Base-by-base conservation (phyloP, 2,113 vertebrate species). In the Oxygymnocypris stewartii region DNA sequence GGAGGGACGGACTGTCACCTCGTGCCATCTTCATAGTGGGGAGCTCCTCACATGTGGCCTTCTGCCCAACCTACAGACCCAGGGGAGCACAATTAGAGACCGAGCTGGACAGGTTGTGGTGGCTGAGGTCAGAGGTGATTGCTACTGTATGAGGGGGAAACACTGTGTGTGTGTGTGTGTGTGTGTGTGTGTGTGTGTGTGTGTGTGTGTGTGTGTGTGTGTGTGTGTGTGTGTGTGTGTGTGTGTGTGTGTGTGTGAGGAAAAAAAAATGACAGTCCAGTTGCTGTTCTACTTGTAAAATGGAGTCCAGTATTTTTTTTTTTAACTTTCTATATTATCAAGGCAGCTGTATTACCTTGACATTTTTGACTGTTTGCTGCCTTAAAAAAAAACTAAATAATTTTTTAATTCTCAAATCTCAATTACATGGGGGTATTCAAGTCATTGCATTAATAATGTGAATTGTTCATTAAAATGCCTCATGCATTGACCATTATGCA, bases 1-100 rank as follows among this genome's bases (percentile, higher is more conserved):
- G 94, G 94, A 94, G 93, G 94, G 94, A 92, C 93, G 94, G 94
- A 95, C 95, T 96, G 96, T 96, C 96, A 86, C 78, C 69, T 95
- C 20, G 87, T 42, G 79, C 85, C 86, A 89, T 86, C 86, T 59
- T 87, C 78, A 95, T 95, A 96, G 96, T 93, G 94, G 94, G 89
- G 89, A 87, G 65, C 71, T 82, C 54, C 86, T 82, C 79, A 51
- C 31, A 18, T 57, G 75, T 87, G 86, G 84, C 84, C 75, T 81
- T 82, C 51, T 57, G 65, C 74, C 74, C 79, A 87, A 69, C 81
- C 37, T 73, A 59, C 59, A 47, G 88, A 85, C 94, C 90, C 91
- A 77, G 63, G 93, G 90, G 91, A 92, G 89, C 14, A 89, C 91
- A 92, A 93, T 94, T 94, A 93, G 88, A 88, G 79, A 23, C 82